Percentiles rank a stretch among this genome's conserved stretches.
Conservation (phyloP, 2,113 vertebrate species). For the Panurus biarmicus region DNA sequence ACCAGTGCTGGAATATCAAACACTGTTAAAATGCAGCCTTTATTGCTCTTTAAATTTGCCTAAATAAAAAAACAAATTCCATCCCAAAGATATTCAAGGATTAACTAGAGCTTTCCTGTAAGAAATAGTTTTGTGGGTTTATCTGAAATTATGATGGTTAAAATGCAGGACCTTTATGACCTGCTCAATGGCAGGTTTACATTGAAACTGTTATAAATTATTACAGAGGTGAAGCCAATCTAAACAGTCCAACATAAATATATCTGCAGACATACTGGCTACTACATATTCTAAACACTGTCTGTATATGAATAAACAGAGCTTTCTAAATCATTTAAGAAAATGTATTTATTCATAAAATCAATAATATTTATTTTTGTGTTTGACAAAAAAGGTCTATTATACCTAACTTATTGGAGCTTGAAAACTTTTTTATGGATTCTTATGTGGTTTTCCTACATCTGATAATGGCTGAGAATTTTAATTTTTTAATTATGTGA, state of each 20-base stretch:
- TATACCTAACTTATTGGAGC: slow-evolving; percentile 57
- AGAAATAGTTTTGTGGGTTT: slow-evolving; percentile 68
- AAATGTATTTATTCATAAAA: slow-evolving; percentile 81
- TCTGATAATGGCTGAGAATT: slow-evolving; percentile 53
- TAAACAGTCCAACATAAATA: slow-evolving; percentile 94
- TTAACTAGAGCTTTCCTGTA: slow-evolving; percentile 43
- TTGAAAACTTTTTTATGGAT: slow-evolving; percentile 49
- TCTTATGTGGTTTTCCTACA: slow-evolving; percentile 36
- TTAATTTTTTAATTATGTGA: slow-evolving; percentile 50
- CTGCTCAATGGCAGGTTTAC: slow-evolving; percentile 90
- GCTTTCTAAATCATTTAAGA: slow-evolving; percentile 81
- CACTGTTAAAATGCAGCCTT: slow-evolving; percentile 50
- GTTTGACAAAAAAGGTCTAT: slow-evolving; percentile 61
- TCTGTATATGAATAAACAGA: slow-evolving; percentile 83
- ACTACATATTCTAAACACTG: slow-evolving; percentile 89
- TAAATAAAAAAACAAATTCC: slow-evolving; percentile 60
- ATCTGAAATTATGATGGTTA: slow-evolving; percentile 75
- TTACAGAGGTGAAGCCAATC: slow-evolving; percentile 88
- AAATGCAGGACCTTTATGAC: slow-evolving; percentile 84
- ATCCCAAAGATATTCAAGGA: slow-evolving; percentile 39
- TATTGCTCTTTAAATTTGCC: slow-evolving; percentile 49
- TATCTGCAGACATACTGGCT: slow-evolving; percentile 87
- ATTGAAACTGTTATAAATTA: slow-evolving; percentile 97
- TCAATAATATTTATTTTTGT: slow-evolving; percentile 79
- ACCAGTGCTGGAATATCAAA: slow-evolving; percentile 51